A percentile compares a stretch with the other conserved stretches of the same genome.
Evolutionary conservation across 2,888 invertebrate species (phyloP).

Genomic region (Stenoptilia bipunctidactyla): DNA sequence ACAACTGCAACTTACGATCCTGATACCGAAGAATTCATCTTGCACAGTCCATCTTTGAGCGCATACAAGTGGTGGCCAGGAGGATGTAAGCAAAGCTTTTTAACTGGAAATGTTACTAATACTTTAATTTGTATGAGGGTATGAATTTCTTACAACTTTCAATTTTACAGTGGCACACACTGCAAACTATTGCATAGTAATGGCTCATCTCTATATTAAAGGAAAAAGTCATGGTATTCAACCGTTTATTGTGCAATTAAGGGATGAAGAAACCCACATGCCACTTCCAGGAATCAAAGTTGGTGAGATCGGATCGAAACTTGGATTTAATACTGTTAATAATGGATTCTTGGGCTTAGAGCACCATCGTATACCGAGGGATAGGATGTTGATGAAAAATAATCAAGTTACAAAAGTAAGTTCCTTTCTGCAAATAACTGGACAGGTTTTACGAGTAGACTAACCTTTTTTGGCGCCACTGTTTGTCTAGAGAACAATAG

Average conservation of each 20-base stretch:
- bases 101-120: neutral
- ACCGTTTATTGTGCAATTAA: conserved; percentile 90
- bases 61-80: conserved; percentile 99
- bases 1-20: conserved; percentile 93
- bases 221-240: conserved; percentile 89
- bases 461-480: too few species aligned
- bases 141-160: neutral
- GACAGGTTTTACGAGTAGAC: too few species aligned
- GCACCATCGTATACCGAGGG: conserved; percentile 86
- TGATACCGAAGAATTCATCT: conserved; percentile 84
- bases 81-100: conserved; percentile 75
- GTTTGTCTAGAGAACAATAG: too few species aligned
- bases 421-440: too few species aligned
- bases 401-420: conserved; percentile 78
- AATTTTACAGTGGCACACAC: conserved; percentile 87
- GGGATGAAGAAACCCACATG: conserved; percentile 89
- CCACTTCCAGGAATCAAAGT: conserved; percentile 89
- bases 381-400: conserved; percentile 94
- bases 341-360: conserved; percentile 94
- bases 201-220: conserved; percentile 89
- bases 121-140: neutral
- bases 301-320: conserved; percentile 94
- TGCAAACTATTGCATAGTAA: conserved; percentile 89
- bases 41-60: conserved; percentile 88
- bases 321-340: conserved; percentile 90